A percentile compares a stretch with the other conserved stretches of the same genome.
phyloP scores from a whole-genome alignment of 1,140 invertebrate genomes.

The Zaprionus kolodkinae region DNA sequence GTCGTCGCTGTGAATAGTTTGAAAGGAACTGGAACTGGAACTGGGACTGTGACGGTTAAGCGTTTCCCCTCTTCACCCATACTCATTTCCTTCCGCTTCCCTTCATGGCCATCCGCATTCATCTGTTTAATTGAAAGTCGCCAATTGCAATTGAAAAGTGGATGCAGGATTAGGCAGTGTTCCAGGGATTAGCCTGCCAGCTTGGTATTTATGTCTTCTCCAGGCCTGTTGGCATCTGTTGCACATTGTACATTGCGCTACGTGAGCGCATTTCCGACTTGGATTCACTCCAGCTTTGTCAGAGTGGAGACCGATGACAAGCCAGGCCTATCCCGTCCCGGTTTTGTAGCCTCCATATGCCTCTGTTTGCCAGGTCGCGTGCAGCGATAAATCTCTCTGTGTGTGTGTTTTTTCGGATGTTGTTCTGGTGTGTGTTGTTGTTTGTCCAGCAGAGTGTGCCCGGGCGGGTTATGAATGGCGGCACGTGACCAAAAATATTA shows the following conservation, averaged over 20 bases:
- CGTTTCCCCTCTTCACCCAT: neutral
- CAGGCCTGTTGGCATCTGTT: conserved; percentile 64
- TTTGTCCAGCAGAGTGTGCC: conserved; percentile 27
- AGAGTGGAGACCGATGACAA: neutral
- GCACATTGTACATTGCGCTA: conserved; percentile 63
- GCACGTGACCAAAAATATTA: conserved; percentile 82
- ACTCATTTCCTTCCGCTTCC: neutral
- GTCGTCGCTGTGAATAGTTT: conserved; percentile 69
- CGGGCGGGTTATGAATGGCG: conserved; percentile 57
- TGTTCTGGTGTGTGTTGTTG: conserved; percentile 13
- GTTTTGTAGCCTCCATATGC: conserved; percentile 1
- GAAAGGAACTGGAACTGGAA: conserved; percentile 30
- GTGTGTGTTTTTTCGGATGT: conserved; percentile 6
- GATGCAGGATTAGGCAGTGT: conserved; percentile 59
- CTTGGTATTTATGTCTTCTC: conserved; percentile 53
- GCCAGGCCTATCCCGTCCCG: neutral
- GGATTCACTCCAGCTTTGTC: conserved; percentile 10
- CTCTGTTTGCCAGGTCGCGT: conserved; percentile 47
- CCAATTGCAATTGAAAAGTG: conserved; percentile 57
- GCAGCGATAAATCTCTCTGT: conserved; percentile 51
- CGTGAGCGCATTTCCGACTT: conserved; percentile 58
- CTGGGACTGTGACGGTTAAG: neutral
- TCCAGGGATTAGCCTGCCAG: conserved; percentile 44
- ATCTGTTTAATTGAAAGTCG: conserved; percentile 78
- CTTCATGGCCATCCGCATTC: conserved; percentile 12